These are phyloP conservation scores for Drosophila falleni DNA, from an alignment of 2,888 invertebrate species.

Conservation along the genomic window DNA sequence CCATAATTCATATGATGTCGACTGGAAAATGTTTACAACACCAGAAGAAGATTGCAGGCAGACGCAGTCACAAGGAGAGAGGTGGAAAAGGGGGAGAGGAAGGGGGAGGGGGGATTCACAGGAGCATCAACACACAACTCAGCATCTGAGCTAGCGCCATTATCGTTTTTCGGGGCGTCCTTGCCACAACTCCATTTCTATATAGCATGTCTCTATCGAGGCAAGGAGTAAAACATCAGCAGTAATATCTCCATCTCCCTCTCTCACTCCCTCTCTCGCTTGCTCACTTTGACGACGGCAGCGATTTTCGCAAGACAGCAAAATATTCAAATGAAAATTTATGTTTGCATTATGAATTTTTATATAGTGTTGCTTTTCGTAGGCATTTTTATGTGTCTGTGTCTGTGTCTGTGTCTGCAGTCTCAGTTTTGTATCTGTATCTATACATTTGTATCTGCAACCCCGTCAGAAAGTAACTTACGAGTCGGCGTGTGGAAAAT, in stretches of 20 bases:
- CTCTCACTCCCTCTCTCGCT: background rate
- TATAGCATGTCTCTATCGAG: slow-evolving; percentile 68
- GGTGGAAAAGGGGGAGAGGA: too few species aligned
- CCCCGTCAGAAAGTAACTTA: slow-evolving; percentile 38
- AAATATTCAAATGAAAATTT: slow-evolving; percentile 84
- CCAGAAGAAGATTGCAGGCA: slow-evolving; percentile 71
- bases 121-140: slow-evolving; percentile 29
- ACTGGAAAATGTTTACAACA: slow-evolving; percentile 81
- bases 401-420: slow-evolving; percentile 42
- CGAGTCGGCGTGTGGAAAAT: slow-evolving; percentile 75
- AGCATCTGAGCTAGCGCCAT: slow-evolving; percentile 50
- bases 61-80: slow-evolving; percentile 30
- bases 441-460: slow-evolving; percentile 41
- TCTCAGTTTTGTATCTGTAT: slow-evolving; percentile 34
- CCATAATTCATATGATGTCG: slow-evolving; percentile 84
- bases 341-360: slow-evolving; percentile 84
- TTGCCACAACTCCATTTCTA: slow-evolving; percentile 54
- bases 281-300: slow-evolving; percentile 26
- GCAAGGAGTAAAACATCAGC: slow-evolving; percentile 59
- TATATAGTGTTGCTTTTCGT: slow-evolving; percentile 80
- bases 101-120: background rate
- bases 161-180: slow-evolving; percentile 57
- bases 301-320: slow-evolving; percentile 79
- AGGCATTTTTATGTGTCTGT: slow-evolving; percentile 77
- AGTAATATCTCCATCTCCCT: background rate